A percentile compares a stretch with the other conserved stretches of the same genome.
phyloP scores from a whole-genome alignment of 2,797 vertebrate genomes.

The Cottoperca gobio region DNA sequence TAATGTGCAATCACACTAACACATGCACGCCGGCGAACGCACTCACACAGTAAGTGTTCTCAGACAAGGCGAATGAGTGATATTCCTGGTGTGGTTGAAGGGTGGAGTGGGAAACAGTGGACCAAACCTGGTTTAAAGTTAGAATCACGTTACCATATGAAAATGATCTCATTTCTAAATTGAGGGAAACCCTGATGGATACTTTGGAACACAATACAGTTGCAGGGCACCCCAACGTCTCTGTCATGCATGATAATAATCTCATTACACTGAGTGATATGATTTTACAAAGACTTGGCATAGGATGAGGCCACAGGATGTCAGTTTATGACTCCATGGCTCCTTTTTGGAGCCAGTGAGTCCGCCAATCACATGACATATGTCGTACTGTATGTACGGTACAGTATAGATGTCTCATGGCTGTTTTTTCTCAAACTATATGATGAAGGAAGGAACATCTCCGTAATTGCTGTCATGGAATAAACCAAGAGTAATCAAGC shows the following conservation, averaged over 20 bases:
- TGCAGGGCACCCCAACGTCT: slow-evolving; percentile 57
- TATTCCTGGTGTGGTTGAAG: slow-evolving; percentile 80
- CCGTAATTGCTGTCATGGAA: slow-evolving; percentile 72
- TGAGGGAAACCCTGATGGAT: slow-evolving; percentile 75
- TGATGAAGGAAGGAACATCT: slow-evolving; percentile 68
- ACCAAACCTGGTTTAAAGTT: slow-evolving; percentile 81
- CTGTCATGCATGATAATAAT: slow-evolving; percentile 69
- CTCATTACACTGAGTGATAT: slow-evolving; percentile 58
- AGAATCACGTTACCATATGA: slow-evolving; percentile 79
- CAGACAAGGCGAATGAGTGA: slow-evolving; percentile 69
- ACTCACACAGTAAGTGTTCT: slow-evolving; percentile 54
- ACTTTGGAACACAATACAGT: slow-evolving; percentile 63
- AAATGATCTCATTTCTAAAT: slow-evolving; percentile 80
- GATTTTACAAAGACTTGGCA: slow-evolving; percentile 60
- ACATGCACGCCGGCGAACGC: slow-evolving; percentile 19
- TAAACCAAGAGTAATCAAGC: slow-evolving; percentile 78
- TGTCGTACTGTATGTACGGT: slow-evolving; percentile 3
- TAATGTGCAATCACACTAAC: slow-evolving; percentile 67
- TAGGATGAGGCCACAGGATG: slow-evolving; percentile 53
- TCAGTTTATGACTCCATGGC: slow-evolving; percentile 47
- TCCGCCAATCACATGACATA: slow-evolving; percentile 43
- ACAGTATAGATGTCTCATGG: slow-evolving; percentile 33
- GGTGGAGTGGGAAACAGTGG: slow-evolving; percentile 77
- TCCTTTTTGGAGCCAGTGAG: slow-evolving; percentile 50
- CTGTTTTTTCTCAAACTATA: slow-evolving; percentile 63